These are phyloP conservation scores for Ceyx cyanopectus DNA, from an alignment of 2,113 vertebrate genomes.

Conservation along the genomic window DNA sequence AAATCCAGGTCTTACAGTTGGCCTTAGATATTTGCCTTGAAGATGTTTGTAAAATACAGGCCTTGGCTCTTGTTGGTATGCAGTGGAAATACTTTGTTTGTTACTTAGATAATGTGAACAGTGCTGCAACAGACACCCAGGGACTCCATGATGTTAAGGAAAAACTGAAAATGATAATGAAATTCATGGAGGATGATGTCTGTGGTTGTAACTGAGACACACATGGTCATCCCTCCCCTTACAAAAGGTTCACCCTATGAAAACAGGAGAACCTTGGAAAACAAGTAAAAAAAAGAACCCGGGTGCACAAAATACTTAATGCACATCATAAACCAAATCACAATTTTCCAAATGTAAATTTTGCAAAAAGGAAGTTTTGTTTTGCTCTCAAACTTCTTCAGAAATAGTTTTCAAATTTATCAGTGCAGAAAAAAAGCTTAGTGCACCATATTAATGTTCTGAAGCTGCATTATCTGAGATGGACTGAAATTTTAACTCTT, in stretches of 20 bases:
- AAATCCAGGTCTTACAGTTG: background rate
- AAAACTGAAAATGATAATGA: background rate
- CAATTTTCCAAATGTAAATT: background rate
- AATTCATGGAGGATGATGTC: background rate
- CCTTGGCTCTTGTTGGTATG: background rate
- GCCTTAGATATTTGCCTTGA: background rate
- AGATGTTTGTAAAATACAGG: background rate
- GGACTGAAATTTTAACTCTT: background rate
- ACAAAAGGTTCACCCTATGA: background rate
- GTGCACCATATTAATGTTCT: background rate
- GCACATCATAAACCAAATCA: background rate
- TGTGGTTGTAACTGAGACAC: background rate
- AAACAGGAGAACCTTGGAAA: background rate
- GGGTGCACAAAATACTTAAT: background rate
- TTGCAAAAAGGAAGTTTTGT: background rate
- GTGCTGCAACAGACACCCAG: background rate
- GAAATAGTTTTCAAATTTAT: background rate
- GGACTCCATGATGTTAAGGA: background rate
- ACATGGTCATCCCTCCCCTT: background rate
- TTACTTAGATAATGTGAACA: background rate
- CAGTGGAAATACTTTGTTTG: background rate
- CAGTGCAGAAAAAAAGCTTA: background rate
- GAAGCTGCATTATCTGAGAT: background rate
- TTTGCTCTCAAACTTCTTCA: background rate
- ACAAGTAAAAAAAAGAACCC: background rate